Evolutionary conservation across 2,888 invertebrate species (phyloP), one percentile per base, ranked within the genome.

Genomic region (Eumerus sabulonum): DNA sequence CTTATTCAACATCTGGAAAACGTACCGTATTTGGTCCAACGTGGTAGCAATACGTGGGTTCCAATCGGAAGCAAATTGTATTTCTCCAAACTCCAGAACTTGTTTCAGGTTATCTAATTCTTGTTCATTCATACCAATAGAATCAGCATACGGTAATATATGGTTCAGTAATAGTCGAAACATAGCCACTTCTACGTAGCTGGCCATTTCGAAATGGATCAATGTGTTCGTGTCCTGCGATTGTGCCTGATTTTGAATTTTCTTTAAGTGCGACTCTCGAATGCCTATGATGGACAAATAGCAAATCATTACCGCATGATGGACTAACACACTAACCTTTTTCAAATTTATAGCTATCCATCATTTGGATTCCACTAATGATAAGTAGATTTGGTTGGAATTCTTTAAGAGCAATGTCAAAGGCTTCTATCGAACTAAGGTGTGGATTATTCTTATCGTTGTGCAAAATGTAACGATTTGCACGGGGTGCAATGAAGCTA

Each of bases 41-140:
- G 95, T 93, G 13, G 92, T 92, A 0, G 95, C 95, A 9, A 96
- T 92, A 83, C 95, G 90, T 0, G 96, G 96, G 85, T 94, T 93
- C 7, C 94, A 93, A 85, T 96, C 94, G 0, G 95, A 92, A 0
- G 95, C 92, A 7, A 94, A 89, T 18, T 93, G 93, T 7, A 95
- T 92, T 84, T 93, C 92, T 1, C 94, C 94, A 84, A 92, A 90
- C 74, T 92, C 90, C 59, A 95, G 87, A 2, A 94, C 91, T 86
- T 93, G 93, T 72, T 92, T 91, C 9, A 96, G 87, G 88, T 95
- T 96, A 0, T 94, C 92, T 62, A 96, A 89, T 88, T 96, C 96
- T 88, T 96, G 96, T 85, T 96, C 96, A 85, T 96, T 96, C 95
- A 96, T 95, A 1, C 96, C 96, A 2, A 96, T 90, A 0, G 96